Evolutionary conservation across 2,113 vertebrate genomes (phyloP).

Genomic region (Saiga tatarica): DNA sequence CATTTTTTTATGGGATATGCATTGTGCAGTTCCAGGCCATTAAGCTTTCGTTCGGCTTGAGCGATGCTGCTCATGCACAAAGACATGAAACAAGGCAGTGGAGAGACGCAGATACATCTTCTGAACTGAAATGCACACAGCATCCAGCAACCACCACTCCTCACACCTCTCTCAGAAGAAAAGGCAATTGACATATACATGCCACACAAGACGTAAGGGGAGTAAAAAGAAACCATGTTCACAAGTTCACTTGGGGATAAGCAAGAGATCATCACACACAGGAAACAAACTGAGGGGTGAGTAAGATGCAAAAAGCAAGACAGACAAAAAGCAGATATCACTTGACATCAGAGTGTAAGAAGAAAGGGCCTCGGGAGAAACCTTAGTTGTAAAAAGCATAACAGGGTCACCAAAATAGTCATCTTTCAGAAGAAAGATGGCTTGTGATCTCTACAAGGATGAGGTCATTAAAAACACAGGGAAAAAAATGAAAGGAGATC

Average conservation of each 20-base stretch:
- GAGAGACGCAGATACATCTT: neutral
- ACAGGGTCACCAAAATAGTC: neutral
- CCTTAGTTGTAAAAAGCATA: neutral
- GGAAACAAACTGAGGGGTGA: neutral
- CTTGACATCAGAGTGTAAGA: neutral
- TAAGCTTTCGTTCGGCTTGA: constrained; percentile 18
- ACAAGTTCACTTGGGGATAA: neutral
- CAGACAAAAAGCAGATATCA: neutral
- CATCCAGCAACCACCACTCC: neutral
- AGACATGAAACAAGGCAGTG: constrained; percentile 44
- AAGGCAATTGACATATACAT: neutral
- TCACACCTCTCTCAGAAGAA: constrained; percentile 19
- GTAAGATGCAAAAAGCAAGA: neutral
- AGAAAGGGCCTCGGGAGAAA: neutral
- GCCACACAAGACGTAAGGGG: neutral
- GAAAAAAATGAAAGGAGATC: neutral
- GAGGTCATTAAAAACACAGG: neutral
- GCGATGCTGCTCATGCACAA: constrained; percentile 41
- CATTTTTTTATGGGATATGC: neutral
- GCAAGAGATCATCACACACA: neutral
- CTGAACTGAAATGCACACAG: neutral
- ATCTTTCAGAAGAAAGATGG: neutral
- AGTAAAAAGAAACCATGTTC: neutral
- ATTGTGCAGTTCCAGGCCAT: constrained; percentile 34
- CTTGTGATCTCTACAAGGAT: neutral